Evolutionary conservation across 2,888 invertebrate species (phyloP), one percentile per base, ranked within the genome.

Genomic region (Geophilus truncorum): DNA sequence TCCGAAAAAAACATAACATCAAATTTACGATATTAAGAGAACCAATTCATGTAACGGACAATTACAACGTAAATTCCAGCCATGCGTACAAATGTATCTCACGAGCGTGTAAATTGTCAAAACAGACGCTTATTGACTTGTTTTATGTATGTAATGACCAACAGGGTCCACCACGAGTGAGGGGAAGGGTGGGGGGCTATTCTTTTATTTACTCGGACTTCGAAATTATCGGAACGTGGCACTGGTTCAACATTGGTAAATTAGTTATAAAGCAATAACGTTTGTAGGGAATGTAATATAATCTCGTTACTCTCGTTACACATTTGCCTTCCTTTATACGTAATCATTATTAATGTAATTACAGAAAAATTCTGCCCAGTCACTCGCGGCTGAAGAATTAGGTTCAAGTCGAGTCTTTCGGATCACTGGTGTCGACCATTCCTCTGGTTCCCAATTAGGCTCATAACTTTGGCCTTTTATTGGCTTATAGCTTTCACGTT

Each of bases 401-500:
- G 70, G 70, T 70, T 28, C 25, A 70, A 70, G 70, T 70, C n/a
- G 51, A 51, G 70, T 70, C 70, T 70, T 70, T 70, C 70, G 70
- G 70, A 70, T 70, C 70, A 70, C 70, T 70, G 70, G 70, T 70
- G 70, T 70, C 70, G 70, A 70, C 70, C 70, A 70, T 70, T 70
- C 70, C 70, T 70, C 70, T 70, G 28, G 70, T 70, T 70, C 70
- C 70, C 78, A 45, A 78, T 78, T 78, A 78, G 78, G 40, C 45
- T 34, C 45, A 45, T 78, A 78, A 78, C 40, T 78, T 78, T 70
- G 70, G 28, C 78, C 78, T 78, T 78, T 78, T 78, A 78, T 78
- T 78, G 45, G 78, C 78, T 45, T 78, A 36, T 45, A 45, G 78
- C 78, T 78, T 78, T 78, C 78, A 28, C 78, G 78, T 78, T 78